A percentile compares a stretch with the other conserved stretches of the same genome.
Evolutionary conservation across 2,797 vertebrate genomes (phyloP).

Genomic region (Anisognathus igniventris): DNA sequence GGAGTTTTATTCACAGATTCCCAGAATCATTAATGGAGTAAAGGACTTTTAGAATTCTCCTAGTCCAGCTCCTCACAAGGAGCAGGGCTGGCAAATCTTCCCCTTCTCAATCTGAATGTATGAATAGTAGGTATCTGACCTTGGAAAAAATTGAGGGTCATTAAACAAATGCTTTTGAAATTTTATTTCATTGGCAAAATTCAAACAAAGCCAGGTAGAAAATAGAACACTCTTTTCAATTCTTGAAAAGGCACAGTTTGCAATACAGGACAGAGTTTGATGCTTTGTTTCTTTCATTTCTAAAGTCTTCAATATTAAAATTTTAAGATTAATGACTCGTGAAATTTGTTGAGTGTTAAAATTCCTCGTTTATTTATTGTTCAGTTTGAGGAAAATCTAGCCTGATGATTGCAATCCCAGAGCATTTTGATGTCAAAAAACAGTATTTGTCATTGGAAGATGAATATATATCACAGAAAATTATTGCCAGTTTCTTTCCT

Average conservation of each 20-base stretch:
- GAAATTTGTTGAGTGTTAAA: neutral
- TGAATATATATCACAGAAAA: neutral
- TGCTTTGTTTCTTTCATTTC: neutral
- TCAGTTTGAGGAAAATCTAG: neutral
- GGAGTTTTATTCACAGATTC: constrained; percentile 11
- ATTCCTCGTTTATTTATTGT: neutral
- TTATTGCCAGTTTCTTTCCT: neutral
- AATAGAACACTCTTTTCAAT: neutral
- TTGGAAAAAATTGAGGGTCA: neutral
- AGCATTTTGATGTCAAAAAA: neutral
- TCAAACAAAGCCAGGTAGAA: neutral
- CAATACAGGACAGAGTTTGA: neutral
- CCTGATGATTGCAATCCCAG: neutral
- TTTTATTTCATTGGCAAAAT: neutral
- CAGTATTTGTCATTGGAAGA: neutral
- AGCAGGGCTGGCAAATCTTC: neutral
- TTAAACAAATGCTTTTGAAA: neutral
- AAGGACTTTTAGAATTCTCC: neutral
- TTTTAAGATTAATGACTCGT: neutral
- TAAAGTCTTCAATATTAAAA: neutral
- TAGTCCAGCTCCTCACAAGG: neutral
- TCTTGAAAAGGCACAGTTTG: neutral
- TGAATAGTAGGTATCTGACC: neutral
- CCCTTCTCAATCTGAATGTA: neutral
- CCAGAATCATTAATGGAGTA: neutral